A percentile compares a stretch with the other conserved stretches of the same genome.
These are phyloP conservation scores for Arctocebus calabarensis DNA, from an alignment of 2,797 vertebrate genomes.

Conservation along the genomic window DNA sequence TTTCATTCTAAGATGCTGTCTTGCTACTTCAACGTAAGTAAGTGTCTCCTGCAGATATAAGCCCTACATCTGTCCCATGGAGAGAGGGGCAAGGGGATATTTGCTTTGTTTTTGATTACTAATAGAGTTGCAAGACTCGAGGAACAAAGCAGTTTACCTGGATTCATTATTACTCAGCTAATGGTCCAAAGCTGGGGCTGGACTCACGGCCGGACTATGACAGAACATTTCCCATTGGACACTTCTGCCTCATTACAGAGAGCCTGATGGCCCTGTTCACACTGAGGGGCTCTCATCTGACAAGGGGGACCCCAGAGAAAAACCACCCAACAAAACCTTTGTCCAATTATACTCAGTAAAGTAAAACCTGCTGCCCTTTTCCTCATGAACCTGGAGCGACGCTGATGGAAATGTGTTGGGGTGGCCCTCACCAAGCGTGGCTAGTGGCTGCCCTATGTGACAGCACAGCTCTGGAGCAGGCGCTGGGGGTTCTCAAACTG, in stretches of 20 bases:
- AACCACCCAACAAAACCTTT: background rate
- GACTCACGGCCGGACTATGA: background rate
- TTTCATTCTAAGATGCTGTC: background rate
- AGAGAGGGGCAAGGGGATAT: background rate
- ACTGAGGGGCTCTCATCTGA: background rate
- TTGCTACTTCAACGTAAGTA: background rate
- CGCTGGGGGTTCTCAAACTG: background rate
- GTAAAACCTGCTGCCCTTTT: background rate
- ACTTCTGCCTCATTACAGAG: background rate
- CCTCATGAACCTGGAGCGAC: background rate
- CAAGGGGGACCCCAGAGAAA: background rate
- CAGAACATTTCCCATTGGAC: background rate
- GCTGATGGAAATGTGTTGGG: rapidly evolving
- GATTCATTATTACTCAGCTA: background rate
- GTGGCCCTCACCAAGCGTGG: rapidly evolving
- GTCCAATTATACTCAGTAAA: background rate
- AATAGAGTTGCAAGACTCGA: background rate
- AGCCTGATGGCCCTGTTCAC: background rate
- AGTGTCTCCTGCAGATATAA: background rate
- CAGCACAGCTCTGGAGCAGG: background rate
- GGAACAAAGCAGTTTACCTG: background rate
- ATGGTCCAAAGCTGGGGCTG: background rate
- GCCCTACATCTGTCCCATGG: background rate
- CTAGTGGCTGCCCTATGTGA: background rate
- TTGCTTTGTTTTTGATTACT: background rate